A percentile compares a stretch with the other conserved stretches of the same genome.
Conservation (phyloP, 2,113 vertebrate species). For the Australoheros scitulus region DNA sequence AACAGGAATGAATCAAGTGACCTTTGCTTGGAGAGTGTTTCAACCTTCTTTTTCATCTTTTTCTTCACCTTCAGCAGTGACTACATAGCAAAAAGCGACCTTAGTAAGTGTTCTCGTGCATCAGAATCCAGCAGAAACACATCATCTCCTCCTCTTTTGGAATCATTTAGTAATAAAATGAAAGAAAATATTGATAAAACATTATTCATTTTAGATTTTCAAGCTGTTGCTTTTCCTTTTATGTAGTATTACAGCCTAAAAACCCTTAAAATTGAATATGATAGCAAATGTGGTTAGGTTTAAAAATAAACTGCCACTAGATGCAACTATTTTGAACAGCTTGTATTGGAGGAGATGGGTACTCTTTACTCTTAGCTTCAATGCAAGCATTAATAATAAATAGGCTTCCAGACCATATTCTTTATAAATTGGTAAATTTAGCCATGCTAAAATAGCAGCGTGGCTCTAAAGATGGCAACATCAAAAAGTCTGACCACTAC, state of each 20-base stretch:
- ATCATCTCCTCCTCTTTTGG: neutral
- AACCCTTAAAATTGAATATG: slow-evolving; percentile 1
- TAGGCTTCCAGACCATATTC: neutral
- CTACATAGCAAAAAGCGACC: neutral
- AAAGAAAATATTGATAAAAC: neutral
- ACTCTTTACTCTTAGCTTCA: neutral
- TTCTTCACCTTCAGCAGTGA: neutral
- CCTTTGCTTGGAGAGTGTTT: neutral
- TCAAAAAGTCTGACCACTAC: neutral
- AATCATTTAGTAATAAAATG: neutral
- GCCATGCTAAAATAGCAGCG: neutral
- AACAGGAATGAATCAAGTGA: neutral
- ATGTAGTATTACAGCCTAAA: neutral
- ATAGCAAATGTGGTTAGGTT: neutral
- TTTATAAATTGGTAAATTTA: neutral
- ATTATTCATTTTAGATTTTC: neutral
- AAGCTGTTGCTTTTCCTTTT: neutral
- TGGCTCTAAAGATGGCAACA: neutral
- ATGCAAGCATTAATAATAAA: slow-evolving; percentile 4
- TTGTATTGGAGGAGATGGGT: neutral
- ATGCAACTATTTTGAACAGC: neutral
- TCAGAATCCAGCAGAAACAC: neutral
- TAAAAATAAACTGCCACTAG: neutral
- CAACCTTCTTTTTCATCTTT: neutral
- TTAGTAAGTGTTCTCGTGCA: neutral